Base-by-base conservation (phyloP, 2,888 invertebrate species). In the Cabera pusaria region DNA sequence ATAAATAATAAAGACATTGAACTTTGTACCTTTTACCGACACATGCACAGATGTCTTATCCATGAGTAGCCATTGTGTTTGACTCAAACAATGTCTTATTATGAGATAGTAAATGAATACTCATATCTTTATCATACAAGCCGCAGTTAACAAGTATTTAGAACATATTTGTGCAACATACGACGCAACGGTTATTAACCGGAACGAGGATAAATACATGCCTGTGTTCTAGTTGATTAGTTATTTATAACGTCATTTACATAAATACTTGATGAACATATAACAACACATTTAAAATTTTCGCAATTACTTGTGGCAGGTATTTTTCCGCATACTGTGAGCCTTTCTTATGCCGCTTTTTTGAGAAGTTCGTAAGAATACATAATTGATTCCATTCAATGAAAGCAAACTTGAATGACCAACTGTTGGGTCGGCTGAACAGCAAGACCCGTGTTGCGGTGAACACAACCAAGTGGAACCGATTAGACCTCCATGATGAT, bases 1-100 rank as follows among this genome's bases (percentile, higher is more conserved):
- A n/a, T n/a, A 24, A 33, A 24, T 33, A 36, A 29, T 22, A 3
- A 23, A 36, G 7, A 5, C 22, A 31, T 16, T 33, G 34, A 37
- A 24, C 21, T 5, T 10, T 17, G 26, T 20, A 24, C 7, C 20
- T 16, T 16, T 8, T 21, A 16, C 6, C 3, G 25, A 18, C 17
- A 24, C 12, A 27, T 23, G 22, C 6, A 7, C 20, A 25, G 18
- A 11, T 10, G 17, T 11, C 10, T 28, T 40, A 28, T 26, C 31
- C 22, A 40, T 29, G 37, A 52, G 37, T 33, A 28, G 22, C 36
- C 48, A 48, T 52, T 54, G 52, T 54, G 46, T 35, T 22, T 23
- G 33, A 40, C 32, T 46, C 36, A 42, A 46, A 50, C 48, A 50
- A 49, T 48, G 50, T 53, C 44, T 53, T 44, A 48, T 50, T 49